Percentiles rank a stretch among this genome's conserved stretches.
Conservation (phyloP, 2,888 invertebrate genomes). For the Plebejus melissa region DNA sequence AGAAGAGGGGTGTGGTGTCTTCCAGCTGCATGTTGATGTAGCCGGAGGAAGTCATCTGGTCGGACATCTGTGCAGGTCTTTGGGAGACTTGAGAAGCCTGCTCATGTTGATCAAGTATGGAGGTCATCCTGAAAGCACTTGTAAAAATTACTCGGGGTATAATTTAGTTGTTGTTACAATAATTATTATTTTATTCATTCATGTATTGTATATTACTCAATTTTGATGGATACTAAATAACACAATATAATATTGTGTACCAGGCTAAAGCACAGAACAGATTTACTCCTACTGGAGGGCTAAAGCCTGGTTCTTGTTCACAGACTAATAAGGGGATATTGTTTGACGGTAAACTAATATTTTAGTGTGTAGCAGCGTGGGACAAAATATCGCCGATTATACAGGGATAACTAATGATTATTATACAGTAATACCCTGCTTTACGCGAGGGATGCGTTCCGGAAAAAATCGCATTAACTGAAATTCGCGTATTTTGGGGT, state of each 20-base stretch:
- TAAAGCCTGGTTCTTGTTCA: too few relatives aligned
- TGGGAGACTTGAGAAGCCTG: conserved; percentile 82
- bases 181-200: neutral
- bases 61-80: conserved; percentile 55
- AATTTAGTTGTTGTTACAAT: neutral
- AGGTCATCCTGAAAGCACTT: conserved; percentile 80
- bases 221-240: too few relatives aligned
- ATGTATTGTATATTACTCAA: too few relatives aligned
- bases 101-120: conserved; percentile 91
- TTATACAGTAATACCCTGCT: neutral
- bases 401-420: neutral
- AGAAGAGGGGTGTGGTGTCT: conserved; percentile 91
- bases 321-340: too few relatives aligned
- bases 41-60: conserved; percentile 72
- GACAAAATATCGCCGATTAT: neutral
- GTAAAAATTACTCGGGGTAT: neutral
- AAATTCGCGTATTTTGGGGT: too few relatives aligned
- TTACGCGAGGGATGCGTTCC: too few relatives aligned
- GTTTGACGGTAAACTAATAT: too few relatives aligned
- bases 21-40: conserved; percentile 79
- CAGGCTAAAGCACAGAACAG: too few relatives aligned
- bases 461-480: too few relatives aligned
- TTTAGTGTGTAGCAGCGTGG: too few relatives aligned
- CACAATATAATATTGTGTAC: too few relatives aligned
- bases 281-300: too few relatives aligned